A percentile compares a stretch with the other conserved stretches of the same genome.
phyloP scores from a whole-genome alignment of 2,888 invertebrate genomes.

The Lithophane ornitopus region DNA sequence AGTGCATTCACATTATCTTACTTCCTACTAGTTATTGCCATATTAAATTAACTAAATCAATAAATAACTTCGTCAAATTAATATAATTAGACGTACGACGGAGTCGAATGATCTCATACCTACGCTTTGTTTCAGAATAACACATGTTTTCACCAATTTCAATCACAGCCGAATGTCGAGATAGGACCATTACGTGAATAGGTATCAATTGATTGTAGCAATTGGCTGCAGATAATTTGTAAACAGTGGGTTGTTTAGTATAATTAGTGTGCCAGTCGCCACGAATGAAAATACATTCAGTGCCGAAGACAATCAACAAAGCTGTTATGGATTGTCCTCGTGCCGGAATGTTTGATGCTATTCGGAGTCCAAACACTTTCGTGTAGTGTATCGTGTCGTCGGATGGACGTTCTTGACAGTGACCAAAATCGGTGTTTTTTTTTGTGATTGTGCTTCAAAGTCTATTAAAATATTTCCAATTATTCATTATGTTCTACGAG shows the following conservation, averaged over 20 bases:
- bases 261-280: slow-evolving; percentile 77
- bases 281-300: slow-evolving; percentile 80
- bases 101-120: slow-evolving; percentile 33
- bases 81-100: not conserved
- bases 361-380: slow-evolving; percentile 69
- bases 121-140: slow-evolving; percentile 30
- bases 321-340: slow-evolving; percentile 81
- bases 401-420: slow-evolving; percentile 36
- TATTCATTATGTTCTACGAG: slow-evolving; percentile 71
- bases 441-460: slow-evolving; percentile 42
- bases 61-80: not conserved
- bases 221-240: slow-evolving; percentile 82
- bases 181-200: slow-evolving; percentile 51
- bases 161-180: slow-evolving; percentile 51
- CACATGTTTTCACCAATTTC: slow-evolving; percentile 37
- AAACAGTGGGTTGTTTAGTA: slow-evolving; percentile 84
- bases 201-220: slow-evolving; percentile 82
- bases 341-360: slow-evolving; percentile 78
- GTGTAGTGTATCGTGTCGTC: slow-evolving; percentile 44
- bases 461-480: slow-evolving; percentile 25
- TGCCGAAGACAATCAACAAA: slow-evolving; percentile 81
- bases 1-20: not conserved
- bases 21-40: not conserved
- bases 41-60: not conserved
- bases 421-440: slow-evolving; percentile 24